These are phyloP conservation scores for Oithona nana DNA, from an alignment of 2,888 invertebrate species.

Conservation along the genomic window DNA sequence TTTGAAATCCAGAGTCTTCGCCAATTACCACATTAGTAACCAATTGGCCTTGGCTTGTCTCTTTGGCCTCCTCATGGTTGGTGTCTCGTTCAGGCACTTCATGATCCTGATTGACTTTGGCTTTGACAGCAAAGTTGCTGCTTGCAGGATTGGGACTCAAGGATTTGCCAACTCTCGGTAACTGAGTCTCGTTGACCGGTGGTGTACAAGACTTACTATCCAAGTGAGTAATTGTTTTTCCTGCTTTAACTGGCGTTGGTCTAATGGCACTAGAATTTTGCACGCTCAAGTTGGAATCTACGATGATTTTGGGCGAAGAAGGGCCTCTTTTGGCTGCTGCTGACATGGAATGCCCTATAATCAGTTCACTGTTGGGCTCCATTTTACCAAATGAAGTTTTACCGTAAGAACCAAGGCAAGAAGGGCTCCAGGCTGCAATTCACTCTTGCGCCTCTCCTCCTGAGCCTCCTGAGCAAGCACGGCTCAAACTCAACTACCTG, in stretches of 20 bases:
- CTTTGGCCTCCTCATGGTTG: not conserved
- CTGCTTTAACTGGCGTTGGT: not conserved
- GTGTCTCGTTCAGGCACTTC: not conserved
- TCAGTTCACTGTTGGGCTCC: not conserved
- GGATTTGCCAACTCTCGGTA: no score
- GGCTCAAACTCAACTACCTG: no score
- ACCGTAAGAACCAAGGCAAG: no score
- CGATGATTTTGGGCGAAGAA: not conserved
- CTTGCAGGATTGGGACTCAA: not conserved
- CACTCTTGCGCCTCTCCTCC: no score
- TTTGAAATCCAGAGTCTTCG: slow-evolving; percentile 11
- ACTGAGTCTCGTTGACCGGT: no score
- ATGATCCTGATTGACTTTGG: not conserved
- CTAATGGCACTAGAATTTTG: not conserved
- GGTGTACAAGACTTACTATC: no score
- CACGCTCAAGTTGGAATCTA: not conserved
- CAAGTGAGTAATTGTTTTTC: not conserved
- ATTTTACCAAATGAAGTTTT: not conserved
- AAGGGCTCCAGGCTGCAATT: no score
- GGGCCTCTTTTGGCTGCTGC: not conserved
- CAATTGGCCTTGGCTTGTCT: no score
- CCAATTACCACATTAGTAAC: not conserved
- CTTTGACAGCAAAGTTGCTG: not conserved
- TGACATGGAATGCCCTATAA: no score
- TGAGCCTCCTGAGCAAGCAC: no score